Percentiles rank a stretch among this genome's conserved stretches.
Evolutionary conservation across 1,140 invertebrate genomes (phyloP).

Genomic region (Eupristina koningsbergeri): DNA sequence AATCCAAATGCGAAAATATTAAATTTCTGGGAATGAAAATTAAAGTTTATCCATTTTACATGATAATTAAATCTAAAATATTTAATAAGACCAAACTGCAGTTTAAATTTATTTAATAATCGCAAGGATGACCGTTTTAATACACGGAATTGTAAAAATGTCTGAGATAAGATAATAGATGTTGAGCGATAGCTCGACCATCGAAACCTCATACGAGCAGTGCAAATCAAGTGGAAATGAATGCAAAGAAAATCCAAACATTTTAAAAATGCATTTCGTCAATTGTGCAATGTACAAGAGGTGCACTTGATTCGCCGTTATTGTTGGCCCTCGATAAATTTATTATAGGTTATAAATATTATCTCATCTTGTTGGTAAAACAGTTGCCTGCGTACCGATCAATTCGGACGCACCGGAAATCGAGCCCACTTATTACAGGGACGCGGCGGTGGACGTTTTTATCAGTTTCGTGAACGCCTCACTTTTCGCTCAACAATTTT

Average conservation of each 20-base stretch:
- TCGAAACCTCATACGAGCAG: not conserved
- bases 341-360: slow-evolving; percentile 24
- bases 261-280: no score
- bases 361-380: slow-evolving; percentile 33
- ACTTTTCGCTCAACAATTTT: not conserved
- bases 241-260: no score
- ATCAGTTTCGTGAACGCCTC: slow-evolving; percentile 26
- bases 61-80: no score
- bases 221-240: no score
- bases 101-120: no score
- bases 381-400: slow-evolving; percentile 9
- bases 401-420: slow-evolving; percentile 17
- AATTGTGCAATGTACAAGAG: no score
- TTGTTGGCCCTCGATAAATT: not conserved
- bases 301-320: no score
- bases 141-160: not conserved
- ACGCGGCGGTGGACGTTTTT: slow-evolving; percentile 26
- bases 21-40: no score
- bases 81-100: no score
- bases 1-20: no score
- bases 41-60: no score
- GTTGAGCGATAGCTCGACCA: not conserved
- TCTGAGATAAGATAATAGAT: not conserved
- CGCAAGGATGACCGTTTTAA: no score
- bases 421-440: slow-evolving; percentile 5